A percentile compares a stretch with the other conserved stretches of the same genome.
These are phyloP conservation scores for Xanthorhoe spadicearia DNA, from an alignment of 2,888 invertebrate species.

Conservation along the genomic window DNA sequence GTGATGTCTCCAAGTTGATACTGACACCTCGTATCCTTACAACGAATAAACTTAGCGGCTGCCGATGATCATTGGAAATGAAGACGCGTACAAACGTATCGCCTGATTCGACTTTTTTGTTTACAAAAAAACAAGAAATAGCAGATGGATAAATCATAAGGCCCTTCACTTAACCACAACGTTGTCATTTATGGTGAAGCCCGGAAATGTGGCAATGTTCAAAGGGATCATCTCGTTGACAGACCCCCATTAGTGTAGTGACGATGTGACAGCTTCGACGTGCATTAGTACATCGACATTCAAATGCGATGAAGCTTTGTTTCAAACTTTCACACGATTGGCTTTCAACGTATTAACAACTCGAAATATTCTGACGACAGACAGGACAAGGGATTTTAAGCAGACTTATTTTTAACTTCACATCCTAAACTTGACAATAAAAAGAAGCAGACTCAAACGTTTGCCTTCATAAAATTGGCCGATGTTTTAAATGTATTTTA, in stretches of 20 bases:
- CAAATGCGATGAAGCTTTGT: constrained; percentile 62
- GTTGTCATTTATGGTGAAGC: constrained; percentile 52
- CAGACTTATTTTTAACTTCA: constrained; percentile 44
- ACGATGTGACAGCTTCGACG: constrained; percentile 74
- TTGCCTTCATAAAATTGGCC: constrained; percentile 54
- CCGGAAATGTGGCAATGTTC: constrained; percentile 72
- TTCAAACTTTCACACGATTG: constrained; percentile 69
- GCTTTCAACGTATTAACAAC: constrained; percentile 64
- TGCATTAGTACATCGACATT: constrained; percentile 56
- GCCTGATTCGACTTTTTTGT: constrained; percentile 35
- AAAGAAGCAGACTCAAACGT: constrained; percentile 45
- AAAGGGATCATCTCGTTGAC: constrained; percentile 76
- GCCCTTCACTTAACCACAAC: constrained; percentile 48
- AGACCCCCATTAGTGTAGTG: constrained; percentile 78
- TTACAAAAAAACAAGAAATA: constrained; percentile 42
- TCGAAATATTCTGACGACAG: constrained; percentile 43
- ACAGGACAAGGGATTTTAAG: constrained; percentile 41
- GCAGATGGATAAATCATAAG: constrained; percentile 48
- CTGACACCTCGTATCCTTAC: constrained; percentile 62
- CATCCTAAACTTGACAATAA: constrained; percentile 47
- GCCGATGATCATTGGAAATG: constrained; percentile 31
- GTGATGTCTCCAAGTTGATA: constrained; percentile 54
- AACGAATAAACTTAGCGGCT: constrained; percentile 56
- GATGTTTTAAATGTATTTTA: constrained; percentile 58
- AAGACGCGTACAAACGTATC: constrained; percentile 29